Conservation (phyloP, 2,797 vertebrate species). For the Hippoglossus hippoglossus region DNA sequence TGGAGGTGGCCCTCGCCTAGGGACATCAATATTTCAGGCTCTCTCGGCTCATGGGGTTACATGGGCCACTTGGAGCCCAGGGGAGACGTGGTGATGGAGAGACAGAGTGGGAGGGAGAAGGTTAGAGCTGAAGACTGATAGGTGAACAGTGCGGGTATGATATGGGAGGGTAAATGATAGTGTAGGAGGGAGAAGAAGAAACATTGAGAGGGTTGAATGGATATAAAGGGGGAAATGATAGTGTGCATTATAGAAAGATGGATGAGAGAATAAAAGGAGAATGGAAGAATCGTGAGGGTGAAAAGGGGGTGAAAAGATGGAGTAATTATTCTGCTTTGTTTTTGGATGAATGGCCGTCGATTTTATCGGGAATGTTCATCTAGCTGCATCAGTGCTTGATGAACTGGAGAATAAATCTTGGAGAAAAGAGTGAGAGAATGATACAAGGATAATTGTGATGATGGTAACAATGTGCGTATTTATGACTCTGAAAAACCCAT, state of each 20-base stretch:
- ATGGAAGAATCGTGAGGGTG: not conserved
- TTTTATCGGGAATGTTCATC: slow-evolving; percentile 30
- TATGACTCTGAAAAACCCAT: slow-evolving; percentile 48
- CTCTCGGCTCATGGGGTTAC: slow-evolving; percentile 49
- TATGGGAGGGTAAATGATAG: slow-evolving; percentile 35
- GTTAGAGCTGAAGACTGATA: slow-evolving; percentile 30
- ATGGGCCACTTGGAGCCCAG: slow-evolving; percentile 33
- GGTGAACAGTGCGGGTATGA: slow-evolving; percentile 25
- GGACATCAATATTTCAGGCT: slow-evolving; percentile 78
- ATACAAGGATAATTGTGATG: slow-evolving; percentile 32
- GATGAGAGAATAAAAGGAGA: slow-evolving; percentile 9
- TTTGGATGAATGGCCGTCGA: slow-evolving; percentile 22
- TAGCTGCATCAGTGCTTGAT: slow-evolving; percentile 19
- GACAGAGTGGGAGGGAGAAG: slow-evolving; percentile 25
- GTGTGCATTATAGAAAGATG: slow-evolving; percentile 28
- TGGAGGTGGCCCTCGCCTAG: slow-evolving; percentile 58
- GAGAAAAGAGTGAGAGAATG: slow-evolving; percentile 12
- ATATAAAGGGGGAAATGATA: slow-evolving; percentile 37
- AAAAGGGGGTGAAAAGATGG: slow-evolving; percentile 10
- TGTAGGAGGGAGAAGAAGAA: slow-evolving; percentile 21
- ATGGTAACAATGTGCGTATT: slow-evolving; percentile 47
- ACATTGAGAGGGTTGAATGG: slow-evolving; percentile 21
- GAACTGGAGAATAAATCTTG: slow-evolving; percentile 25
- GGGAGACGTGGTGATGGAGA: slow-evolving; percentile 60
- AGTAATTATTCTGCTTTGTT: slow-evolving; percentile 14